Conservation (phyloP, 2,797 vertebrate genomes). For the Otolemur crassicaudatus region DNA sequence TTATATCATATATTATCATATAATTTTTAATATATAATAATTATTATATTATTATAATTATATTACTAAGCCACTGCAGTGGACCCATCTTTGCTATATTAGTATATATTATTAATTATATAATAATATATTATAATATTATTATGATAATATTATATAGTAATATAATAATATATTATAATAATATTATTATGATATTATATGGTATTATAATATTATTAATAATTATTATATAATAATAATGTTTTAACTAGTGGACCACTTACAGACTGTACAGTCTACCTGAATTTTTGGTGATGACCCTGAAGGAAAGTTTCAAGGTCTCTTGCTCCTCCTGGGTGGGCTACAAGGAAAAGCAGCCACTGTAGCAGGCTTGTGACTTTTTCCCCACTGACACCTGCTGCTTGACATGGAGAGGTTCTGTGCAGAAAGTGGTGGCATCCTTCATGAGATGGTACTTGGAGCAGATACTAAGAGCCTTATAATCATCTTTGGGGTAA, state of each 20-base stretch:
- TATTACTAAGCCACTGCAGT: too few relatives aligned
- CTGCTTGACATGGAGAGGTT: conserved; percentile 72
- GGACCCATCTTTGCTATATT: too few relatives aligned
- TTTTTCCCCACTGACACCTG: not conserved
- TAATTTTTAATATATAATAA: too few relatives aligned
- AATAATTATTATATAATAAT: too few relatives aligned
- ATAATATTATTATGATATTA: too few relatives aligned
- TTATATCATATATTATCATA: too few relatives aligned
- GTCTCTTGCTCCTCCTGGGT: not conserved
- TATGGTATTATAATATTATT: too few relatives aligned
- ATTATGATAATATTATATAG: too few relatives aligned
- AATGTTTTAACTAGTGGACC: not conserved
- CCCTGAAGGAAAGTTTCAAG: not conserved
- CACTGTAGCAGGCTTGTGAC: not conserved
- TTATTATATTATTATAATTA: too few relatives aligned
- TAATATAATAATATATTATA: too few relatives aligned
- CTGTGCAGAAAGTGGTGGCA: conserved; percentile 83
- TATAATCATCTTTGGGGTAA: conserved; percentile 55
- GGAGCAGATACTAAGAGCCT: conserved; percentile 86
- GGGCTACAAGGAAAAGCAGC: not conserved
- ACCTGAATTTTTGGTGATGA: not conserved
- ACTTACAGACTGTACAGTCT: not conserved
- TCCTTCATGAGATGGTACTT: conserved; percentile 89
- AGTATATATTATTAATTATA: too few relatives aligned
- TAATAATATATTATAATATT: too few relatives aligned